Base-by-base conservation (phyloP, 1,140 invertebrate species). In the Drosophila leontia region DNA sequence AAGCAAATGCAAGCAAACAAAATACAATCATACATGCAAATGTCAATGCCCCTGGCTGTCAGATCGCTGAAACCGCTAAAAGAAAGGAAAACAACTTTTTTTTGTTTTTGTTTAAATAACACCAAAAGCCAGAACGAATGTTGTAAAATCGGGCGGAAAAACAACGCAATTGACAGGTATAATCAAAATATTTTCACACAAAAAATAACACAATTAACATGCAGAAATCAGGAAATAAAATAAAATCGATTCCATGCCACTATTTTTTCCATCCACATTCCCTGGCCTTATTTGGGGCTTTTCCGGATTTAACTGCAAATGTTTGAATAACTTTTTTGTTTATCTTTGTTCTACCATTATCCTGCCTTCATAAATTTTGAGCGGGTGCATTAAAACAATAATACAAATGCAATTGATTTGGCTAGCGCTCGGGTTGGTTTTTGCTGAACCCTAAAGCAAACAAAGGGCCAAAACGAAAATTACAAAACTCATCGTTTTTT, bases 101-200 rank as follows among this genome's bases (percentile, higher is more conserved):
- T 39, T 55, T 39, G 12, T 48, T 51, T 50, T 53, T 63, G 41
- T 82, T 76, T 76, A 61, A 82, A 80, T 65, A 78, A 79, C 85
- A 50, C 58, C 53, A 53, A 78, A 65, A 81, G 44, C 53, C 63
- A 61, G 32, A 23, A 37, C 41, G 62, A 65, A 29, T 32, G 41
- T 32, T 70, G 65, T 70, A 71, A 70, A 70, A 35, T n/a, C 26
- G 34, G 26, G 53, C 19, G 44, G 32, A 50, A 72, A 58, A 44
- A 50, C 47, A 69, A 65, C 62, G 29, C 45, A 51, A 58, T 42
- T 51, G 65, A 70, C 65, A 68, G 34, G 44, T 57, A 55, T 72
- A 75, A 63, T 79, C 53, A 75, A 82, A 87, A 86, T 82, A 75
- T 87, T 82, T 72, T 62, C 34, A 58, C 34, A 58, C 60, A 63